These are phyloP conservation scores for Scelioninae gen. 1 DNA, from an alignment of 2,888 invertebrate species.

Conservation along the genomic window DNA sequence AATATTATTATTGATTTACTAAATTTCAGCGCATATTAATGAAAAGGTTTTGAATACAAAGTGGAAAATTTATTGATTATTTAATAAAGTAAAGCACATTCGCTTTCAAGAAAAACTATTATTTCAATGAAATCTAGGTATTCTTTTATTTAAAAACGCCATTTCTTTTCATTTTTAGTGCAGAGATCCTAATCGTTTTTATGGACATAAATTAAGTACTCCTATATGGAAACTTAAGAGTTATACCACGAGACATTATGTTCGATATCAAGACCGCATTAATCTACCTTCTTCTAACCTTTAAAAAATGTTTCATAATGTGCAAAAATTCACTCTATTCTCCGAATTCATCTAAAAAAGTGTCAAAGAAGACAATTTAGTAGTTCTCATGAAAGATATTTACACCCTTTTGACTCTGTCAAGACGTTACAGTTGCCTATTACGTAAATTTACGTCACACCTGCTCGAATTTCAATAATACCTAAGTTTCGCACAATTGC, in stretches of 20 bases:
- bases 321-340: constrained; percentile 5
- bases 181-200: too few species aligned
- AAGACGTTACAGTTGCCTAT: constrained; percentile 46
- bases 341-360: constrained; percentile 21
- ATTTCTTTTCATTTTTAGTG: too few species aligned
- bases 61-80: neutral
- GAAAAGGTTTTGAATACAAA: neutral
- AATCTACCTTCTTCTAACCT: constrained; percentile 1
- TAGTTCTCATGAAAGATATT: constrained; percentile 20
- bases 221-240: neutral
- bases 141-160: too few species aligned
- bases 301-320: constrained; percentile 5
- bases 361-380: constrained; percentile 31
- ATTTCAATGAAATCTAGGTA: too few species aligned
- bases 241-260: constrained; percentile 23
- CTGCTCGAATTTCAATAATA: constrained; percentile 33
- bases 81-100: neutral
- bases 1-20: neutral
- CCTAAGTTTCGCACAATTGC: constrained; percentile 25
- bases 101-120: too few species aligned
- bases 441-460: constrained; percentile 52
- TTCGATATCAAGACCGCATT: constrained; percentile 16
- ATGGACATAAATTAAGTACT: too few species aligned
- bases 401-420: constrained; percentile 6
- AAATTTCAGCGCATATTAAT: neutral